Evolutionary conservation across 2,888 invertebrate species (phyloP).

Genomic region (Adelphocoris suturalis): DNA sequence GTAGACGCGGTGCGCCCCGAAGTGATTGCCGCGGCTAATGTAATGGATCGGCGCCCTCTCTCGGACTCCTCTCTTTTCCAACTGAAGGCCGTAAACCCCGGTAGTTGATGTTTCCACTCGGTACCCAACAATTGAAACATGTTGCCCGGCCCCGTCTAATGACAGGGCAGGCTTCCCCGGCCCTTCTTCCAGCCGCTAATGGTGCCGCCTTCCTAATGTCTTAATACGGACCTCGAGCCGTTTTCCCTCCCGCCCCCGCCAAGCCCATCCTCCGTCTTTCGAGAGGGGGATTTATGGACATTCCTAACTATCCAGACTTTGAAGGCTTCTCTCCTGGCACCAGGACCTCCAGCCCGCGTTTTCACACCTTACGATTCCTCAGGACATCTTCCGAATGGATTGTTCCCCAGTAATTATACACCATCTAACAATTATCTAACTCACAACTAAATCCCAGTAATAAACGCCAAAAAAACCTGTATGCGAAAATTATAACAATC

Average conservation of each 20-base stretch:
- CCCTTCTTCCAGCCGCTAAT: slow-evolving; percentile 57
- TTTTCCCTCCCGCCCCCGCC: slow-evolving; percentile 6
- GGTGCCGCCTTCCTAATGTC: slow-evolving; percentile 69
- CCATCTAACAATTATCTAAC: no score
- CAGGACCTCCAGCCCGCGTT: neutral
- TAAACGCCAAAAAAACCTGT: no score
- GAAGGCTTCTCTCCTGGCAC: neutral
- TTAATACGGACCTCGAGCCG: slow-evolving; percentile 60
- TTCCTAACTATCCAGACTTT: slow-evolving; percentile 48
- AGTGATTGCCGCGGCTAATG: slow-evolving; percentile 65
- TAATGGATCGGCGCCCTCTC: slow-evolving; percentile 63
- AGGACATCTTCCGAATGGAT: neutral
- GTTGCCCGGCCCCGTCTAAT: slow-evolving; percentile 53
- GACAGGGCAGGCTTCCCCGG: slow-evolving; percentile 40
- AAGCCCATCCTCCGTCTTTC: neutral
- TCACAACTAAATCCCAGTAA: no score
- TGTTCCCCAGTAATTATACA: no score
- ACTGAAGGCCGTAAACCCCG: slow-evolving; percentile 50
- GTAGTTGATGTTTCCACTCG: slow-evolving; percentile 57
- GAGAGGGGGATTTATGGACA: slow-evolving; percentile 56
- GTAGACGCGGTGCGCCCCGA: slow-evolving; percentile 43
- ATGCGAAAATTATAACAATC: no score
- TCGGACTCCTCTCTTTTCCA: slow-evolving; percentile 23
- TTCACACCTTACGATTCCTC: neutral
- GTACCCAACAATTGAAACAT: slow-evolving; percentile 62